These are phyloP conservation scores for Hypothenemus hampei DNA, from an alignment of 1,140 invertebrate genomes.

Conservation along the genomic window DNA sequence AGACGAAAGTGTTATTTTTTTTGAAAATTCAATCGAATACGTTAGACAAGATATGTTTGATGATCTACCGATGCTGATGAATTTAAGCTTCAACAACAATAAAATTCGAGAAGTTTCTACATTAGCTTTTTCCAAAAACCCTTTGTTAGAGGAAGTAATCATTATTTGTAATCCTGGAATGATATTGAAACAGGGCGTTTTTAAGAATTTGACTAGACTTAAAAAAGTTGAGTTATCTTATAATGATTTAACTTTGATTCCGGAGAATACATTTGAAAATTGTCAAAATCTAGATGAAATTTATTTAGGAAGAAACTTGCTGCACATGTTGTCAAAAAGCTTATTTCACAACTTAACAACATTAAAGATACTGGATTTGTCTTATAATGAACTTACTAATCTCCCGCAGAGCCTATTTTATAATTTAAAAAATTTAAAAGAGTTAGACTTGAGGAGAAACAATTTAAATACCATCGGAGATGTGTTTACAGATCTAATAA, in stretches of 20 bases:
- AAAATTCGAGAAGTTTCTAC: not conserved
- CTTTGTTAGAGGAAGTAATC: constrained; percentile 7
- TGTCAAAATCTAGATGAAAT: constrained; percentile 6
- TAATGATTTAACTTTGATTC: constrained; percentile 5
- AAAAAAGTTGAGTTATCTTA: not conserved
- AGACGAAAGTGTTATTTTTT: too few relatives aligned
- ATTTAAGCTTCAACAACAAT: constrained; percentile 9
- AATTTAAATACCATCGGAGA: not conserved
- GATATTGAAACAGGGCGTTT: constrained; percentile 9
- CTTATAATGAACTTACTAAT: not conserved
- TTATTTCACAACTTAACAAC: constrained; percentile 2
- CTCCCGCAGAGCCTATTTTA: not conserved
- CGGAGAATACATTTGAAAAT: constrained; percentile 6
- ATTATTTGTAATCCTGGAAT: constrained; percentile 3
- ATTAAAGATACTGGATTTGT: constrained; percentile 10
- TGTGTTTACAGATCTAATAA: not conserved
- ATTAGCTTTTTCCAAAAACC: constrained; percentile 3
- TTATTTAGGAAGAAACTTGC: constrained; percentile 2
- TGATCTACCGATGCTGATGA: not conserved
- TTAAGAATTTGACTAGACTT: constrained; percentile 7
- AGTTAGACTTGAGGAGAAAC: constrained; percentile 7
- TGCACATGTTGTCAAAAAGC: not conserved
- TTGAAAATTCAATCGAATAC: too few relatives aligned
- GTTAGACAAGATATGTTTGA: constrained; percentile 16
- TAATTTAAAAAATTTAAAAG: constrained; percentile 1